Evolutionary conservation across 2,888 invertebrate species (phyloP).

Genomic region (Cerceris rybyensis): DNA sequence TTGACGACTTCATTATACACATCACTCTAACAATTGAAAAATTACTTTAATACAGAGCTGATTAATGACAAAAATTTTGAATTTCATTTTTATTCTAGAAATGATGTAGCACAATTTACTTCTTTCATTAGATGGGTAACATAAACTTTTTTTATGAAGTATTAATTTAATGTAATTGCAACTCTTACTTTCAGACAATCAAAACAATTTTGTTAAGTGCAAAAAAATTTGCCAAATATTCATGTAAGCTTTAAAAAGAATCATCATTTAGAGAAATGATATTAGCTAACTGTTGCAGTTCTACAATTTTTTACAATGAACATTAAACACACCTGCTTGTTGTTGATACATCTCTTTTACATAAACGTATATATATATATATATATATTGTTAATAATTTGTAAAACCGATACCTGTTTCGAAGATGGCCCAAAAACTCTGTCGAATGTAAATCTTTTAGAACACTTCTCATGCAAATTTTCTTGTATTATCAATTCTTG

Average conservation of each 20-base stretch:
- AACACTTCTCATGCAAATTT: conserved; percentile 85
- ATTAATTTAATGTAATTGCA: too few relatives aligned
- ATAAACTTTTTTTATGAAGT: too few relatives aligned
- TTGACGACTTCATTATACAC: conserved; percentile 94
- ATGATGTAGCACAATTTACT: background rate
- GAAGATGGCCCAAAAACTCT: conserved; percentile 91
- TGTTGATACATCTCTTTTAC: background rate
- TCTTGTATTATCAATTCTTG: conserved; percentile 87
- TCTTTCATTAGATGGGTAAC: too few relatives aligned
- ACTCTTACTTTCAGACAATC: too few relatives aligned
- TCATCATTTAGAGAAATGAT: too few relatives aligned
- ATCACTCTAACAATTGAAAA: conserved; percentile 84
- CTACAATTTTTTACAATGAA: too few relatives aligned
- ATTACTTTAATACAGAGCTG: background rate
- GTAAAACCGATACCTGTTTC: conserved; percentile 85
- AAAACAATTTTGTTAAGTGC: too few relatives aligned
- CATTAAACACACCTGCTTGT: too few relatives aligned
- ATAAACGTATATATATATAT: too few relatives aligned
- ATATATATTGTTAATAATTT: background rate
- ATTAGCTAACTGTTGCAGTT: too few relatives aligned
- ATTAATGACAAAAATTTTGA: conserved; percentile 8
- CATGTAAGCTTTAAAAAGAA: background rate
- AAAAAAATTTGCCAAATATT: background rate
- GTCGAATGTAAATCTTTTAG: conserved; percentile 93
- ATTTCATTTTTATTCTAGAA: conserved; percentile 11